Conservation (phyloP, 2,113 vertebrate genomes). For the Seriola aureovittata region DNA sequence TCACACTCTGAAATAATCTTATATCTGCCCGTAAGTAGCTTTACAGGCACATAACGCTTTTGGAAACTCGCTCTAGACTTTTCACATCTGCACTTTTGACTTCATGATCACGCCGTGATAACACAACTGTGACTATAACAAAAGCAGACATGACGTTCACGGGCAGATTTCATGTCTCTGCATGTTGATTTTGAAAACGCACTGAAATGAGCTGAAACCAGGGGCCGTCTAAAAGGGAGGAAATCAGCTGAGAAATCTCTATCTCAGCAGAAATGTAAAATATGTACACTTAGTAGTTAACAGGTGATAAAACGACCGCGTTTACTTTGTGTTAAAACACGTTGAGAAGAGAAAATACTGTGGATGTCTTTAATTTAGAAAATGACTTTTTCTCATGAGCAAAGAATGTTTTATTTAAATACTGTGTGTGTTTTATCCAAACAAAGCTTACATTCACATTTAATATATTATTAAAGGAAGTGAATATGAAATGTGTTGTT, state of each 20-base stretch:
- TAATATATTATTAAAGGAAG: neutral
- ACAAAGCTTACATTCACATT: neutral
- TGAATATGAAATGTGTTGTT: conserved; percentile 7
- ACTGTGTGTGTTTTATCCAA: neutral
- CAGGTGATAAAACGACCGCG: too few relatives aligned
- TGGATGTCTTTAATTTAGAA: neutral
- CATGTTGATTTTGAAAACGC: conserved; percentile 49
- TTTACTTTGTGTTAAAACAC: neutral
- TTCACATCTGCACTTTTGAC: neutral
- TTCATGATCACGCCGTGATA: neutral
- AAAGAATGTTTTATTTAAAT: too few relatives aligned
- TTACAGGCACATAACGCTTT: neutral
- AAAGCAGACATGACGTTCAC: conserved; percentile 11
- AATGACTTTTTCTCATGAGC: too few relatives aligned
- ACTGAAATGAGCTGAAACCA: conserved; percentile 31
- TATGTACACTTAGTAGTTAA: neutral
- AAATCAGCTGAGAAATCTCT: conserved; percentile 4
- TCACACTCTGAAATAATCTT: too few relatives aligned
- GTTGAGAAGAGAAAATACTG: neutral
- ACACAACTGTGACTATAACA: conserved; percentile 12
- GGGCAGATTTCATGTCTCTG: conserved; percentile 45
- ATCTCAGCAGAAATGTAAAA: conserved; percentile 10
- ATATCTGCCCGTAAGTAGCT: neutral
- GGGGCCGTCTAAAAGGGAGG: neutral
- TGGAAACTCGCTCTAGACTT: neutral